A percentile compares a stretch with the other conserved stretches of the same genome.
Evolutionary conservation across 2,113 vertebrate genomes (phyloP).

Genomic region (Tachysurus fulvidraco): DNA sequence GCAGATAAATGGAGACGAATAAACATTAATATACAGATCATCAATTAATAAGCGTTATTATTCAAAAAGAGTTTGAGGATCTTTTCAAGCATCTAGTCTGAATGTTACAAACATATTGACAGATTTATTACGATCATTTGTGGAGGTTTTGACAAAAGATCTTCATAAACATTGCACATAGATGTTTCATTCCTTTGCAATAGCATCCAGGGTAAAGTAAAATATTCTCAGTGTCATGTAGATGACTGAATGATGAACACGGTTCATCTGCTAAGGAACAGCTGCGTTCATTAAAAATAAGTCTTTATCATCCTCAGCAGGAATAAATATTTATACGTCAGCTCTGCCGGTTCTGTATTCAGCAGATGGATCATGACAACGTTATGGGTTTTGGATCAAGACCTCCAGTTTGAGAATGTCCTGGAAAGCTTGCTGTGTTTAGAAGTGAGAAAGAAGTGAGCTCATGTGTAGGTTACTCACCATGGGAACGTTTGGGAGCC

Average conservation of each 20-base stretch:
- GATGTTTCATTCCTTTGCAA: background rate
- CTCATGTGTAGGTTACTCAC: background rate
- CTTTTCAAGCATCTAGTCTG: no score
- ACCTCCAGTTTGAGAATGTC: background rate
- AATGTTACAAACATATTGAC: no score
- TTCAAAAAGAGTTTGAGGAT: no score
- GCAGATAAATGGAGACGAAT: no score
- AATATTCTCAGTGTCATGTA: background rate
- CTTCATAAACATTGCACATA: background rate
- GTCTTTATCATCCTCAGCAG: background rate
- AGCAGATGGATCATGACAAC: slow-evolving; percentile 17
- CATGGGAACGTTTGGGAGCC: no score
- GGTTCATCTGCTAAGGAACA: background rate
- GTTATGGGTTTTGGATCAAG: background rate
- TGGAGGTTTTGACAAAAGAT: no score
- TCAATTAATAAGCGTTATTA: no score
- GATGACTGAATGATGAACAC: background rate
- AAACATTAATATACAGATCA: no score
- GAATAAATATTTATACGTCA: slow-evolving; percentile 1
- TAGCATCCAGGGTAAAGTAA: background rate
- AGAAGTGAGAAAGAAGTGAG: background rate
- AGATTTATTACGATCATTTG: background rate
- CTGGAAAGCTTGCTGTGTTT: background rate
- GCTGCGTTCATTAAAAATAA: background rate
- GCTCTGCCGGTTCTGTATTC: background rate